phyloP scores from a whole-genome alignment of 2,888 invertebrate species.

The Hypena proboscidalis region DNA sequence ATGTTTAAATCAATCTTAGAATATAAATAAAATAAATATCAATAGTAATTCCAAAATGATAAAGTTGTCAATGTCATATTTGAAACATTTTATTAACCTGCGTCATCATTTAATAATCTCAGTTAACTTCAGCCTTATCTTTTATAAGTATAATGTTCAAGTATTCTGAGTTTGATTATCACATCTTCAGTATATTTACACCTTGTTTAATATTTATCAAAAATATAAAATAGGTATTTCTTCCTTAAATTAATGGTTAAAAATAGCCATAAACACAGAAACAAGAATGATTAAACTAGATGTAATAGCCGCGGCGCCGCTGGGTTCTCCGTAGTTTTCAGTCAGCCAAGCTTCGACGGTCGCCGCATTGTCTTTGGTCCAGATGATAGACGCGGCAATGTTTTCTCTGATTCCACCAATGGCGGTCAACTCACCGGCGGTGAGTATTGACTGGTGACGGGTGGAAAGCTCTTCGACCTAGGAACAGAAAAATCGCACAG shows the following conservation, averaged over 20 bases:
- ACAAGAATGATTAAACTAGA: constrained; percentile 58
- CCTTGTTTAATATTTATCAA: too few relatives aligned
- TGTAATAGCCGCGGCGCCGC: constrained; percentile 50
- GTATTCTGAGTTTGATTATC: too few relatives aligned
- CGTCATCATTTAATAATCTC: too few relatives aligned
- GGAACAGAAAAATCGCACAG: too few relatives aligned
- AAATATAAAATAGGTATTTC: neutral
- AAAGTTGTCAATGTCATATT: too few relatives aligned
- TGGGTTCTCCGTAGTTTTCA: constrained; percentile 49
- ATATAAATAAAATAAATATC: too few relatives aligned
- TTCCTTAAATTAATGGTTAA: constrained; percentile 44
- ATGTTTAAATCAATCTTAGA: too few relatives aligned
- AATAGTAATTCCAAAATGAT: too few relatives aligned
- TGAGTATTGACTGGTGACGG: constrained; percentile 58
- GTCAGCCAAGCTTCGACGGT: constrained; percentile 64
- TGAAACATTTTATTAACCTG: too few relatives aligned
- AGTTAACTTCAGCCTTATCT: too few relatives aligned
- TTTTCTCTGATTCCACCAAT: constrained; percentile 69
- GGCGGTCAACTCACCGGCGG: constrained; percentile 67
- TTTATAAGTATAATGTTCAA: too few relatives aligned
- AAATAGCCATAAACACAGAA: constrained; percentile 53
- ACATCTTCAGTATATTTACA: too few relatives aligned
- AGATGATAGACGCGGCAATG: constrained; percentile 69
- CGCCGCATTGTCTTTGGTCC: constrained; percentile 58
- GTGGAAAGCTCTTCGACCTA: constrained; percentile 60